These are phyloP conservation scores for Caretta caretta DNA, from an alignment of 2,113 vertebrate species.

Conservation along the genomic window DNA sequence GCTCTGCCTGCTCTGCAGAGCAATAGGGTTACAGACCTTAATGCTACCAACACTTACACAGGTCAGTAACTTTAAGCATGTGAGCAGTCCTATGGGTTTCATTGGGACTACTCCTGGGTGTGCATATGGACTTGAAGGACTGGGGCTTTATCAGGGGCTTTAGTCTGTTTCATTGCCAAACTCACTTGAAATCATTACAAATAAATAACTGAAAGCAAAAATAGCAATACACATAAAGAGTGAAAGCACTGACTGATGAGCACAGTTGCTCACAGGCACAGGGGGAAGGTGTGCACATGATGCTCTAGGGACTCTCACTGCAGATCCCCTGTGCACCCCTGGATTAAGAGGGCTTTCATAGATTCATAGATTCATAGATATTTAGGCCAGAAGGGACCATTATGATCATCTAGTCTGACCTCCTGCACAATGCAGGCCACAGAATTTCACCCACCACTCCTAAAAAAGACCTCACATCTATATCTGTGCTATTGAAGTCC, in stretches of 20 bases:
- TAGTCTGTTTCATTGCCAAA: neutral
- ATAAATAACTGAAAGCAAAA: neutral
- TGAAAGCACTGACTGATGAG: neutral
- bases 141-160: neutral
- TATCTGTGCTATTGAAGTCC: too few species aligned
- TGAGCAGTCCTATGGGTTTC: neutral
- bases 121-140: neutral
- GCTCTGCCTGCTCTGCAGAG: neutral
- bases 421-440: too few species aligned
- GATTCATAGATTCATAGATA: too few species aligned
- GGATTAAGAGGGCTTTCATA: neutral
- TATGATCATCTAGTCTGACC: too few species aligned
- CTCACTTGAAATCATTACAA: neutral
- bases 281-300: neutral
- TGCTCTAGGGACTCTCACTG: neutral
- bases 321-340: neutral
- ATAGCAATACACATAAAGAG: neutral
- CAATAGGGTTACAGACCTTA: neutral
- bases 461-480: too few species aligned
- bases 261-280: neutral
- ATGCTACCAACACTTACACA: neutral
- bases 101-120: neutral
- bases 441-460: too few species aligned
- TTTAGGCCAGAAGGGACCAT: too few species aligned
- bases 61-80: fast-evolving